phyloP scores from a whole-genome alignment of 1,140 invertebrate species.

The Macrocentrus cingulum region DNA sequence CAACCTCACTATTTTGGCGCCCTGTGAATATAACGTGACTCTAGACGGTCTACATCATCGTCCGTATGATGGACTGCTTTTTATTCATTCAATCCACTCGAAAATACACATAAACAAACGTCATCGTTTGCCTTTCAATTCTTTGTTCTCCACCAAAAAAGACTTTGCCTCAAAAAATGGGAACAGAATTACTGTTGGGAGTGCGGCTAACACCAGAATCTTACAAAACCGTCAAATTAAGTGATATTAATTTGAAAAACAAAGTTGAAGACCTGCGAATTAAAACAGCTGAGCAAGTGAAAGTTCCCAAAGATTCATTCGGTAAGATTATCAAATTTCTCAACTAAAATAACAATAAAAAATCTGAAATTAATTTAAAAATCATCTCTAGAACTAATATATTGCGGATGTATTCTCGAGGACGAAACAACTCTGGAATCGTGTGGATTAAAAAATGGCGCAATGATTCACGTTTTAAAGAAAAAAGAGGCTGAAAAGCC shows the following conservation, averaged over 20 bases:
- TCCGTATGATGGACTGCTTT: too few species aligned
- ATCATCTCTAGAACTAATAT: conserved; percentile 57
- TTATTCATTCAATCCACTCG: too few species aligned
- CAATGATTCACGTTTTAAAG: conserved; percentile 59
- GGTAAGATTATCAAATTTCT: conserved; percentile 45
- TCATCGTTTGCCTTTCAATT: too few species aligned
- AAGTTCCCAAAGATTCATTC: conserved; percentile 54
- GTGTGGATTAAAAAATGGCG: conserved; percentile 58
- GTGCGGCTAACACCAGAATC: conserved; percentile 44
- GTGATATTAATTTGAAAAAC: conserved; percentile 58
- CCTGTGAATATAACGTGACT: too few species aligned
- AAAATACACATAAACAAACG: too few species aligned
- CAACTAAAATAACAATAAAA: conserved; percentile 22
- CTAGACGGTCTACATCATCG: too few species aligned
- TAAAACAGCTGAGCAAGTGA: conserved; percentile 51
- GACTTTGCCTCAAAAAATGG: too few species aligned
- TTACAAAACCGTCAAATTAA: conserved; percentile 55
- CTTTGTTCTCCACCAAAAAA: too few species aligned
- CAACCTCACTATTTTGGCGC: too few species aligned
- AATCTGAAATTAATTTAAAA: conserved; percentile 2
- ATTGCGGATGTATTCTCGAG: conserved; percentile 60
- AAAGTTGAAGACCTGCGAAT: conserved; percentile 57
- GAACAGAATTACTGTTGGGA: conserved; percentile 44
- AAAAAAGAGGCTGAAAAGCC: conserved; percentile 48
- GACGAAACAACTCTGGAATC: conserved; percentile 56